Percentiles rank a stretch among this genome's conserved stretches.
Evolutionary conservation across 2,113 vertebrate species (phyloP).

Genomic region (Herpetotheres cachinnans): DNA sequence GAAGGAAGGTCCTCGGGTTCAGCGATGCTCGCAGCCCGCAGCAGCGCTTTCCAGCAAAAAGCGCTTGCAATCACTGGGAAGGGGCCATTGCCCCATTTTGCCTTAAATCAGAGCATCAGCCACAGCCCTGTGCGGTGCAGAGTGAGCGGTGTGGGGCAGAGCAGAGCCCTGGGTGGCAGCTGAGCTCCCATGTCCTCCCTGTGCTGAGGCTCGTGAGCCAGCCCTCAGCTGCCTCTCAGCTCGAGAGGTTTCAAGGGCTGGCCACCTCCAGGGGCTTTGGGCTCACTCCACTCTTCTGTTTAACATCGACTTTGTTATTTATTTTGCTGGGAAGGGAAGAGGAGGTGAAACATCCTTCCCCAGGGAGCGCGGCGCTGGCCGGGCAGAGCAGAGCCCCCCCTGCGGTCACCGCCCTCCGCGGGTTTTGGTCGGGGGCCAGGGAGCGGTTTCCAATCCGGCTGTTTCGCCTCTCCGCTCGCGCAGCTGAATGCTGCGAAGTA

Average conservation of each 20-base stretch:
- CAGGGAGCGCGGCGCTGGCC: background rate
- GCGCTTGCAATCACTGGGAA: fast-evolving
- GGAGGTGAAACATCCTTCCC: slow-evolving; percentile 4
- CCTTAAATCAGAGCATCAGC: background rate
- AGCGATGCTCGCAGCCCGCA: background rate
- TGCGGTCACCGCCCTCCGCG: background rate
- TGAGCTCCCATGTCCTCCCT: background rate
- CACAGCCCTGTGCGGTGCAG: background rate
- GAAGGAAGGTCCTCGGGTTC: background rate
- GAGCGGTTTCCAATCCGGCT: background rate
- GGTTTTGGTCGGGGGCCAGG: background rate
- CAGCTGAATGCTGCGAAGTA: background rate
- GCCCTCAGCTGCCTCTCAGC: background rate
- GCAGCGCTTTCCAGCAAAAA: background rate
- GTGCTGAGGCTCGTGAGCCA: background rate
- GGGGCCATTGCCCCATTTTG: fast-evolving
- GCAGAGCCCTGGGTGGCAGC: background rate
- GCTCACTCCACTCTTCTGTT: background rate
- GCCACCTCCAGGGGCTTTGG: background rate
- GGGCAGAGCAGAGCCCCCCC: background rate
- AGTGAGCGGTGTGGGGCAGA: background rate
- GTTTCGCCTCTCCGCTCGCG: background rate
- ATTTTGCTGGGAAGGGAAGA: background rate
- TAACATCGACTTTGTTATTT: background rate
- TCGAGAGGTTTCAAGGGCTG: background rate